Conservation (phyloP, 2,888 invertebrate genomes). For the Drosophila fulvimacula region DNA sequence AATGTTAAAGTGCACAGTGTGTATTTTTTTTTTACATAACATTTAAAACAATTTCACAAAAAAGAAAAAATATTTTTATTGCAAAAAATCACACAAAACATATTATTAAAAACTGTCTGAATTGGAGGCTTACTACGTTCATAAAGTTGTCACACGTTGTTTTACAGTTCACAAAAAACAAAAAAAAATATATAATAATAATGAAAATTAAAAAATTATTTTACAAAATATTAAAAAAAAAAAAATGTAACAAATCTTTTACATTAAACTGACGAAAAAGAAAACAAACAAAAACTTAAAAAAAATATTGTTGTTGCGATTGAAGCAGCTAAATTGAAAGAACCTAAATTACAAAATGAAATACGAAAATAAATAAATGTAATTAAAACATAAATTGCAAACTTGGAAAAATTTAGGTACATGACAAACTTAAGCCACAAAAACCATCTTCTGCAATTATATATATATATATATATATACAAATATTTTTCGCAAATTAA, state of each 20-base stretch:
- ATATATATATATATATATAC: background rate
- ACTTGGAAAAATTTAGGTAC: slow-evolving; percentile 64
- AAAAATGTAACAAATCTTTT: slow-evolving; percentile 28
- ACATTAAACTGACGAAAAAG: slow-evolving; percentile 30
- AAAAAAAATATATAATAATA: background rate
- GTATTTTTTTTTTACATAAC: slow-evolving; percentile 20
- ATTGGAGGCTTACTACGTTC: slow-evolving; percentile 64
- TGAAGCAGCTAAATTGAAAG: slow-evolving; percentile 7
- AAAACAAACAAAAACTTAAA: background rate
- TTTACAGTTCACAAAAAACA: slow-evolving; percentile 32
- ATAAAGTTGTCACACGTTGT: slow-evolving; percentile 48
- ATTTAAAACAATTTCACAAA: slow-evolving; percentile 38
- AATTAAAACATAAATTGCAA: background rate
- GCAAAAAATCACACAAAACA: slow-evolving; percentile 17
- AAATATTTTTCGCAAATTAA: slow-evolving; percentile 43
- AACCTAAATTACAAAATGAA: background rate
- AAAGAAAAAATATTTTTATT: slow-evolving; percentile 15
- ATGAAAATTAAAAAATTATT: slow-evolving; percentile 12
- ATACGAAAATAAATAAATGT: slow-evolving; percentile 3
- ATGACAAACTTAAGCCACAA: slow-evolving; percentile 42
- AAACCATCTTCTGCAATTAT: slow-evolving; percentile 42
- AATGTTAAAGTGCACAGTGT: slow-evolving; percentile 49
- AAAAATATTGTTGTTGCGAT: slow-evolving; percentile 20
- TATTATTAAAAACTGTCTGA: slow-evolving; percentile 36
- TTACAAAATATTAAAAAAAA: slow-evolving; percentile 3